These are phyloP conservation scores for Oligia strigilis DNA, from an alignment of 2,888 invertebrate genomes.

Conservation along the genomic window DNA sequence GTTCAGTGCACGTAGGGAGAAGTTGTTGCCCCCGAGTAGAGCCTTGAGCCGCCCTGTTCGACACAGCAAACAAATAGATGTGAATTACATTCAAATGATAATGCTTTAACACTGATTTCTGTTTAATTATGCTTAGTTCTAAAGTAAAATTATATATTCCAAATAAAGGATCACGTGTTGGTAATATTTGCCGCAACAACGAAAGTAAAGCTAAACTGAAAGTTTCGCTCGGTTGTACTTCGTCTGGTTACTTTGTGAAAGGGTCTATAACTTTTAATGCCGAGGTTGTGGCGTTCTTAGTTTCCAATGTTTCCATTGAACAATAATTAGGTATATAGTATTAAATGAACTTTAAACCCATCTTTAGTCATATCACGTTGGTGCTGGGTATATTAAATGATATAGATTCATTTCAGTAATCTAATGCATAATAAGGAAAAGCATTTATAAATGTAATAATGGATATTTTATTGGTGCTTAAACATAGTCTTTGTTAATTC, in stretches of 20 bases:
- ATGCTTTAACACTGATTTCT: slow-evolving; percentile 18
- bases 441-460: not conserved
- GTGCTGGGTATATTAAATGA: not conserved
- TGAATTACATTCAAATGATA: slow-evolving; percentile 59
- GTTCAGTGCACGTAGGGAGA: slow-evolving; percentile 84
- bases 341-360: not conserved
- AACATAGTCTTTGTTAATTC: slow-evolving; percentile 30
- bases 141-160: slow-evolving; percentile 6
- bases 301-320: slow-evolving; percentile 36
- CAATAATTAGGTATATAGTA: slow-evolving; percentile 9
- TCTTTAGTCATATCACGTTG: slow-evolving; percentile 1
- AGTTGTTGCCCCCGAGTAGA: slow-evolving; percentile 82
- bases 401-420: slow-evolving; percentile 21
- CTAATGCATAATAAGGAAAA: slow-evolving; percentile 6
- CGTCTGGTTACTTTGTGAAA: slow-evolving; percentile 51
- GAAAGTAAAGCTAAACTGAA: slow-evolving; percentile 57
- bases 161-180: slow-evolving; percentile 7
- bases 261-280: slow-evolving; percentile 48
- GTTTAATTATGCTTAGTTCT: slow-evolving; percentile 9
- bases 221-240: slow-evolving; percentile 44
- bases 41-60: slow-evolving; percentile 78
- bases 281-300: slow-evolving; percentile 38
- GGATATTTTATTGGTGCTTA: slow-evolving; percentile 12
- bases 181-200: slow-evolving; percentile 37
- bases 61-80: slow-evolving; percentile 69